phyloP scores from a whole-genome alignment of 2,888 invertebrate genomes.

The Idaea straminata region DNA sequence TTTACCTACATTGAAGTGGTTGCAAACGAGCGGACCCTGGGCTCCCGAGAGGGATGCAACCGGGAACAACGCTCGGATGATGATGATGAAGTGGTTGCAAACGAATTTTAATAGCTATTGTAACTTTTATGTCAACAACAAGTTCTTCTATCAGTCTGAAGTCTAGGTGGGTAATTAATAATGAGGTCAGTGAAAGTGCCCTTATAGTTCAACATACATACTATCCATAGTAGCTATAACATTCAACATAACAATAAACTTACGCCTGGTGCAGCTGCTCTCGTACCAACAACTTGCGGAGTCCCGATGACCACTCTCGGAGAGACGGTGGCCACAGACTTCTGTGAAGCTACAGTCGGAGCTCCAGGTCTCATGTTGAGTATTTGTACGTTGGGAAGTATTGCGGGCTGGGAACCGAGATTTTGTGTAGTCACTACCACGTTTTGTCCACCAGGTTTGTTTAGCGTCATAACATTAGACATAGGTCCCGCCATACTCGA shows the following conservation, averaged over 20 bases:
- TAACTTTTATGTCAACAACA: too few species aligned
- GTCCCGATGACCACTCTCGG: constrained; percentile 91
- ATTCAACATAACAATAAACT: constrained; percentile 44
- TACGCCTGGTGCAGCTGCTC: constrained; percentile 91
- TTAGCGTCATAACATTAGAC: constrained; percentile 83
- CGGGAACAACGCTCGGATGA: too few species aligned
- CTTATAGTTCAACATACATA: constrained; percentile 4
- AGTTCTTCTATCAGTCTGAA: constrained; percentile 9
- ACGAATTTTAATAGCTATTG: too few species aligned
- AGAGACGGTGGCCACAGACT: constrained; percentile 87
- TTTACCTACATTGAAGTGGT: too few species aligned
- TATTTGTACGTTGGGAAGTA: constrained; percentile 90
- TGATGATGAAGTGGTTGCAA: too few species aligned
- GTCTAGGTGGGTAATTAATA: constrained; percentile 2
- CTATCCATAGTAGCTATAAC: constrained; percentile 7
- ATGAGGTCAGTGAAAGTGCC: constrained; percentile 4
- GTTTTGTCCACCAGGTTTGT: constrained; percentile 78
- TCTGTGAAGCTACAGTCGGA: constrained; percentile 84
- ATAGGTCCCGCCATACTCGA: constrained; percentile 80
- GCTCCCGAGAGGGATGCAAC: too few species aligned
- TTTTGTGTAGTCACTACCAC: constrained; percentile 81
- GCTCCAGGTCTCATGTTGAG: constrained; percentile 90
- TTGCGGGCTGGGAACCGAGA: constrained; percentile 82
- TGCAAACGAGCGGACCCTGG: too few species aligned
- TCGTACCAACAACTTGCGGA: constrained; percentile 89